Base-by-base conservation (phyloP, 2,888 invertebrate genomes). In the Deilephila elpenor region DNA sequence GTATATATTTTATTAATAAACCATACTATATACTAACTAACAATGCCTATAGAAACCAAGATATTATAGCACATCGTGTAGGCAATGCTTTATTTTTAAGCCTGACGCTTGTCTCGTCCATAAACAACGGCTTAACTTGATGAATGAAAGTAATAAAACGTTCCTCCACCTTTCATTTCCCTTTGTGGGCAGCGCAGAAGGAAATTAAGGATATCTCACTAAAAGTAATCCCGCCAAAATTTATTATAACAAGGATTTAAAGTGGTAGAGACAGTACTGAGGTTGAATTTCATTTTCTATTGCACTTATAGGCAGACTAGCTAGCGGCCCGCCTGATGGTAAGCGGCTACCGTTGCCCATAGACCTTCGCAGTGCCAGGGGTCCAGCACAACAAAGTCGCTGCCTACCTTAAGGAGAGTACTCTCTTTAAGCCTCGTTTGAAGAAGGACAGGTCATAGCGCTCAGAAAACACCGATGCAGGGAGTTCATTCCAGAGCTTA, bases 141-240 rank as follows among this genome's bases (percentile, higher is more conserved):
- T 83, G 80, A 84, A 86, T 83, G 82, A 76, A 71, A 75, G 81
- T 76, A 84, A 84, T 86, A 84, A 85, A 82, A 84, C 78, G 77
- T 77, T 78, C 80, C 79, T 74, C 78, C 80, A 77, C 82, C 82
- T 81, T 83, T 82, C 78, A 81, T 85, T 84, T 73, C 75, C 78
- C 75, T 80, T 82, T 82, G 82, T 79, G 80, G 81, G 71, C 20
- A 74, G 75, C 80, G 75, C 86, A 85, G 86, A 82, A 75, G 78
- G 76, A 79, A 83, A 82, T 81, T 80, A 79, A 81, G 80, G 79
- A 78, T 78, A 75, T 75, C 75, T 67, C 75, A 76, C 75, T 78
- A 75, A 75, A 75, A 75, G 77, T 74, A 78, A 78, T 79, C 71
- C 61, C 72, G 72, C 37, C 71, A 72, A 74, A 75, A 75, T 74